Evolutionary conservation across 2,113 vertebrate species (phyloP).

Genomic region (Ancistrus triradiatus): DNA sequence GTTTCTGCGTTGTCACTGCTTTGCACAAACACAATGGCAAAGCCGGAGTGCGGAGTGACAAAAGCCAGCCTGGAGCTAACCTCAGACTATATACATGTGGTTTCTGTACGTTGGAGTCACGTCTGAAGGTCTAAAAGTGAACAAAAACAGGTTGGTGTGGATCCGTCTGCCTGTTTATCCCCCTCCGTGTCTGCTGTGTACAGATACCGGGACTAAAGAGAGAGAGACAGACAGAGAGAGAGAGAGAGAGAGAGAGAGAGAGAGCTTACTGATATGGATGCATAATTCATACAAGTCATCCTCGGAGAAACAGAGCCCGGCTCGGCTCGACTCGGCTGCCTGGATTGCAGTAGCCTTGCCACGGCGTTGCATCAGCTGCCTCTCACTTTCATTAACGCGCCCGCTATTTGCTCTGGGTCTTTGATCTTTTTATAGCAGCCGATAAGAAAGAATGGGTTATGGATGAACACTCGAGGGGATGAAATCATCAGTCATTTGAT

Average conservation of each 20-base stretch:
- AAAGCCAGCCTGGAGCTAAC: too few species aligned
- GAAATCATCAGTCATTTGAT: slow-evolving; percentile 34
- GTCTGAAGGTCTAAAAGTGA: too few species aligned
- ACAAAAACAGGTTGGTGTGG: too few species aligned
- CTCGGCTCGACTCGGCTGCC: slow-evolving; percentile 42
- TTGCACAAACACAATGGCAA: too few species aligned
- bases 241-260: too few species aligned
- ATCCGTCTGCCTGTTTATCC: background rate
- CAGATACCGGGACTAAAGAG: slow-evolving; percentile 4
- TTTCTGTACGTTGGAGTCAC: too few species aligned
- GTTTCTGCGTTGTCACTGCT: too few species aligned
- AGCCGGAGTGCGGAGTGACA: too few species aligned
- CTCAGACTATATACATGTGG: too few species aligned
- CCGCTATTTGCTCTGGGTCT: slow-evolving; percentile 42
- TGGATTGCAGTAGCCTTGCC: slow-evolving; percentile 49
- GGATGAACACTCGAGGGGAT: slow-evolving; percentile 36
- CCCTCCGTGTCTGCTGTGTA: slow-evolving; percentile 18
- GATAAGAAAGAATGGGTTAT: slow-evolving; percentile 59
- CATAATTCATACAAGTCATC: slow-evolving; percentile 54
- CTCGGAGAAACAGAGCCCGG: slow-evolving; percentile 39
- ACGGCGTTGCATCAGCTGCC: slow-evolving; percentile 53
- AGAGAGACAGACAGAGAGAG: too few species aligned
- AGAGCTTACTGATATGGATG: slow-evolving; percentile 38
- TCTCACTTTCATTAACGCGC: slow-evolving; percentile 47
- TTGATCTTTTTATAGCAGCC: slow-evolving; percentile 64